Evolutionary conservation across 2,113 vertebrate species (phyloP).

Genomic region (Hyperopisus bebe): DNA sequence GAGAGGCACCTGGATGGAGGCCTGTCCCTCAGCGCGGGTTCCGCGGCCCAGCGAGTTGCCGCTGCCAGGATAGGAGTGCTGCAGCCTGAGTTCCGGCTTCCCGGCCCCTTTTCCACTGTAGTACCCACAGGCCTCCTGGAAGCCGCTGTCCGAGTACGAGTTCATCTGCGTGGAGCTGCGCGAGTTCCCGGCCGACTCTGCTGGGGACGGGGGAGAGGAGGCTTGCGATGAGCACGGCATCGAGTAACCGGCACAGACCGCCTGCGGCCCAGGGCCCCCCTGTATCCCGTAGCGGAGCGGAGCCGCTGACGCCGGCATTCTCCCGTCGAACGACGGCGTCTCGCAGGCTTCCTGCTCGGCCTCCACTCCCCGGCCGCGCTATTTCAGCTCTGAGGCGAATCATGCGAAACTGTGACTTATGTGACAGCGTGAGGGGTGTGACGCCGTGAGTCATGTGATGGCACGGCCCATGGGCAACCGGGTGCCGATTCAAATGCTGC

Average conservation of each 20-base stretch:
- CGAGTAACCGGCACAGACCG: background rate
- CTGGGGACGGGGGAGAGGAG: slow-evolving; percentile 23
- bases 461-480: background rate
- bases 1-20: slow-evolving; percentile 74
- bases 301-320: background rate
- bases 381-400: background rate
- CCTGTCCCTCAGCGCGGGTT: slow-evolving; percentile 84
- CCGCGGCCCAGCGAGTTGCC: slow-evolving; percentile 66
- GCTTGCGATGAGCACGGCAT: background rate
- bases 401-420: background rate
- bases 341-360: background rate
- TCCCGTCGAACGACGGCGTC: background rate
- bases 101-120: slow-evolving; percentile 74
- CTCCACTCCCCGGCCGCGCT: background rate
- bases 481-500: background rate
- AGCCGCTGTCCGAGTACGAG: slow-evolving; percentile 95
- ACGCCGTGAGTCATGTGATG: background rate
- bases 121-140: slow-evolving; percentile 89
- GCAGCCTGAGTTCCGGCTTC: slow-evolving; percentile 76
- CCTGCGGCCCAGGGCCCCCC: background rate
- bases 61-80: slow-evolving; percentile 67
- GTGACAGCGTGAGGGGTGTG: background rate
- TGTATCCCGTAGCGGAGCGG: background rate
- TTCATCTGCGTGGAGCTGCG: slow-evolving; percentile 96
- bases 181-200: slow-evolving; percentile 87